These are phyloP conservation scores for Danio choprae DNA, from an alignment of 2,797 vertebrate species.

Conservation along the genomic window DNA sequence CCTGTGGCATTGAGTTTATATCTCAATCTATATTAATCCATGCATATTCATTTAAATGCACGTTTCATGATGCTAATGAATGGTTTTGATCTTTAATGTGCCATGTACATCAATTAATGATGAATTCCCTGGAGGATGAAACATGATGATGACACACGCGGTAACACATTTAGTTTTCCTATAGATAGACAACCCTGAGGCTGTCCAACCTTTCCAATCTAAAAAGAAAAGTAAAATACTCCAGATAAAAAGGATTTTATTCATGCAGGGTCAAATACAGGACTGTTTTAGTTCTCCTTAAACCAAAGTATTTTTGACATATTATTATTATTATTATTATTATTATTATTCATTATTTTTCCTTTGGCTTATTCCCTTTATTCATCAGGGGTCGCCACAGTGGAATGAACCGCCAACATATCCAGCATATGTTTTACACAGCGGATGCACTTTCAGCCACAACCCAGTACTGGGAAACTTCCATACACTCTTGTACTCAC, in stretches of 20 bases:
- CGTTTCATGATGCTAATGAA: constrained; percentile 27
- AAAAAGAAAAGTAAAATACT: neutral
- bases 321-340: too few species aligned
- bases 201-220: neutral
- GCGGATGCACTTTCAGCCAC: too few species aligned
- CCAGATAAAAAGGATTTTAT: neutral
- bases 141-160: constrained; percentile 17
- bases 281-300: neutral
- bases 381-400: too few species aligned
- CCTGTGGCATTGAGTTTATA: neutral
- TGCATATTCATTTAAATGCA: neutral
- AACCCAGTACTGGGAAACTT: too few species aligned
- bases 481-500: too few species aligned
- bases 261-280: neutral
- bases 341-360: too few species aligned
- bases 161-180: neutral
- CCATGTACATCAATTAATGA: constrained; percentile 50
- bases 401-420: too few species aligned
- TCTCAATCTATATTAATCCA: constrained; percentile 17
- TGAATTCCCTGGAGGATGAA: constrained; percentile 33
- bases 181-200: neutral
- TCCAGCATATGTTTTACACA: too few species aligned
- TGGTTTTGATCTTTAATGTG: constrained; percentile 47
- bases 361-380: too few species aligned
- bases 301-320: too few species aligned